phyloP scores from a whole-genome alignment of 2,113 vertebrate species.

The Hyperopisus bebe region DNA sequence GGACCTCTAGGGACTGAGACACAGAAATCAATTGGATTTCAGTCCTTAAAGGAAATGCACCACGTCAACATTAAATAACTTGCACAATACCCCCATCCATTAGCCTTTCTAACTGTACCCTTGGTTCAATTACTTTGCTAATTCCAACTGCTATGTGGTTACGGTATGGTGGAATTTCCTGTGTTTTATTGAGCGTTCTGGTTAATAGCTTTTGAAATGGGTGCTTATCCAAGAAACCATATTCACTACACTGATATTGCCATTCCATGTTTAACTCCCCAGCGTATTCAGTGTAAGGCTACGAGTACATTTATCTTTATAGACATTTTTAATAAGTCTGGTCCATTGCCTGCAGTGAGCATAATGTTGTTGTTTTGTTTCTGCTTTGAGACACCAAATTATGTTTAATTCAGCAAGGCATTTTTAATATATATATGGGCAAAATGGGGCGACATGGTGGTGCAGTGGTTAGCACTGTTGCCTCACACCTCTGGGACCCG shows the following conservation, averaged over 20 bases:
- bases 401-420: not conserved
- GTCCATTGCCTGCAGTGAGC: slow-evolving; percentile 18
- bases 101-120: not conserved
- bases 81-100: slow-evolving; percentile 13
- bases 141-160: slow-evolving; percentile 29
- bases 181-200: slow-evolving; percentile 27
- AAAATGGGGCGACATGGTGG: too few relatives aligned
- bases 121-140: slow-evolving; percentile 16
- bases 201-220: slow-evolving; percentile 28
- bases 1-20: not conserved
- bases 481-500: too few relatives aligned
- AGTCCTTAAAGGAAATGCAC: not conserved
- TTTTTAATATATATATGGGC: not conserved
- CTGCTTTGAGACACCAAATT: not conserved
- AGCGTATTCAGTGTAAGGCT: not conserved
- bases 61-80: not conserved
- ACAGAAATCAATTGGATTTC: not conserved
- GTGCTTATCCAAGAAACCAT: slow-evolving; percentile 12
- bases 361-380: slow-evolving; percentile 32
- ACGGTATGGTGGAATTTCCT: slow-evolving; percentile 13
- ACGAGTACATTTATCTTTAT: slow-evolving; percentile 14
- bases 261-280: slow-evolving; percentile 27
- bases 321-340: not conserved
- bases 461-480: too few relatives aligned
- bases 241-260: slow-evolving; percentile 19